A percentile compares a stretch with the other conserved stretches of the same genome.
These are phyloP conservation scores for Bufo bufo DNA, from an alignment of 2,113 vertebrate species.

Conservation along the genomic window DNA sequence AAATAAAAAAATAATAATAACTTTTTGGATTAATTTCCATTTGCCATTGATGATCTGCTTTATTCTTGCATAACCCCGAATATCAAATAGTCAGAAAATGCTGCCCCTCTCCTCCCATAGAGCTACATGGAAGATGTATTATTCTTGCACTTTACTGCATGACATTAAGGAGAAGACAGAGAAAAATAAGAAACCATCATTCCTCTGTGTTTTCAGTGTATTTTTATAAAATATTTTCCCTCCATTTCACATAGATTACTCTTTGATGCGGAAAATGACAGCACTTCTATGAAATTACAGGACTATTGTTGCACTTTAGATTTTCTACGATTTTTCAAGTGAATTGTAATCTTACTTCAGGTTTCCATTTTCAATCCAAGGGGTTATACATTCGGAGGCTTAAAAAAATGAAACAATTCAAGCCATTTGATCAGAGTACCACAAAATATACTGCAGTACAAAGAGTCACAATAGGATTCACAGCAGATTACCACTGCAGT, in stretches of 20 bases:
- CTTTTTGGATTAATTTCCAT: neutral
- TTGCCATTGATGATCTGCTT: neutral
- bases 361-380: constrained; percentile 1
- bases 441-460: neutral
- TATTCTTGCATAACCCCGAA: neutral
- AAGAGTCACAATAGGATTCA: too few species aligned
- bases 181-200: neutral
- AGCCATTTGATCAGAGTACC: neutral
- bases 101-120: neutral
- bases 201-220: neutral
- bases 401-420: neutral
- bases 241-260: constrained; percentile 19
- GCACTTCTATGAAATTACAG: constrained; percentile 41
- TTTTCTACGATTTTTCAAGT: constrained; percentile 37
- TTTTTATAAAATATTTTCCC: constrained; percentile 37
- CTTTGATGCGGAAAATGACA: constrained; percentile 27
- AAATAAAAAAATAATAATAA: too few species aligned
- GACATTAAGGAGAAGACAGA: neutral
- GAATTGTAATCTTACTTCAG: constrained; percentile 62
- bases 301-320: constrained; percentile 7
- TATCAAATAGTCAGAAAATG: neutral
- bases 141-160: constrained; percentile 32
- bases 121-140: neutral
- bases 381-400: neutral
- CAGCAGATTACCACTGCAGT: neutral